Percentiles rank a stretch among this genome's conserved stretches.
phyloP scores from a whole-genome alignment of 2,797 vertebrate genomes.

The Limosa lapponica region DNA sequence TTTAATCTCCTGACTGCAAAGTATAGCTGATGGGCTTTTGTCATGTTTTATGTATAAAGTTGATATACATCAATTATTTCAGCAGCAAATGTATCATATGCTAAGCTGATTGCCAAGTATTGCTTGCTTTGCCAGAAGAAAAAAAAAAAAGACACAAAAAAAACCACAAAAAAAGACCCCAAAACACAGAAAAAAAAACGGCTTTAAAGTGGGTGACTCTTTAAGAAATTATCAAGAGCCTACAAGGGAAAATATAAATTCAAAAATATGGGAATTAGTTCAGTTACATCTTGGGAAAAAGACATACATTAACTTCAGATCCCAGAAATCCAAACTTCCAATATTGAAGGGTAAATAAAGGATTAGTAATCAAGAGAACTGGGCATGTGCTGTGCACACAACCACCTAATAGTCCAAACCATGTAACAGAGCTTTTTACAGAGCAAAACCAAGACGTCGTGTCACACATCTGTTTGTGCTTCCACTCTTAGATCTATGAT shows the following conservation, averaged over 20 bases:
- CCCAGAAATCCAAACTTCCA: not conserved
- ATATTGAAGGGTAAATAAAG: not conserved
- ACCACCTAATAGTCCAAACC: not conserved
- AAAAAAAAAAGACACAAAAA: not conserved
- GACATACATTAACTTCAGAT: not conserved
- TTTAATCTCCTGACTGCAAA: constrained; percentile 54
- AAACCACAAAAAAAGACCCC: not conserved
- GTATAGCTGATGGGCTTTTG: constrained; percentile 40
- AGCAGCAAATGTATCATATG: constrained; percentile 16
- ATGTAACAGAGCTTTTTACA: not conserved
- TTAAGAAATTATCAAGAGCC: not conserved
- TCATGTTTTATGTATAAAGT: constrained; percentile 63
- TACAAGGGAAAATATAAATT: not conserved
- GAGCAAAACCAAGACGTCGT: not conserved
- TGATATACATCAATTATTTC: constrained; percentile 61
- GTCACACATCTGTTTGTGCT: not conserved
- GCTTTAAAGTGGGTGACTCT: not conserved
- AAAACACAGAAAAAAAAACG: rapidly evolving
- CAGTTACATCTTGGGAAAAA: not conserved
- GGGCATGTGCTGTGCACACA: rapidly evolving
- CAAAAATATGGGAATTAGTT: not conserved
- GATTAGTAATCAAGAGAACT: not conserved
- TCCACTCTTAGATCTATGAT: not conserved
- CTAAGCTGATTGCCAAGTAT: constrained; percentile 54
- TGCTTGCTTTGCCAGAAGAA: not conserved